Conservation (phyloP, 30 jellyfish, hydroid and myxozoan species). For the Turritopsis rubra region DNA sequence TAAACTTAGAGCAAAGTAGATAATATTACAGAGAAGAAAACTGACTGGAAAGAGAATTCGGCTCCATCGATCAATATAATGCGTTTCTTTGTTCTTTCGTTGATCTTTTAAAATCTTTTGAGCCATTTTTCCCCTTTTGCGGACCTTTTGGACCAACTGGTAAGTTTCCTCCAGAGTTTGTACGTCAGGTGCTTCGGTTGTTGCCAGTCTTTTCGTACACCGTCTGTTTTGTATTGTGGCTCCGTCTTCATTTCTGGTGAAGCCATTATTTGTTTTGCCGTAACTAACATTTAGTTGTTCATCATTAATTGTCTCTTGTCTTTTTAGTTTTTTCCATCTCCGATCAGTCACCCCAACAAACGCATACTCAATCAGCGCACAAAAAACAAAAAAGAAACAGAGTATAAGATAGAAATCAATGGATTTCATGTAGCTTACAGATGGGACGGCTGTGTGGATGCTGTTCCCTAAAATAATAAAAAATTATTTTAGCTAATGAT, state of each 20-base stretch:
- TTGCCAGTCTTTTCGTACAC: not conserved
- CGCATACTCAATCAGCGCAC: slow-evolving; percentile 81
- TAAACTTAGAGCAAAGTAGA: slow-evolving; percentile 3
- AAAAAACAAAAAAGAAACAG: slow-evolving; percentile 72
- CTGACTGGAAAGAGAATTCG: not conserved
- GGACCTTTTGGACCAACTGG: not conserved
- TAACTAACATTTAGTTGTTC: not conserved
- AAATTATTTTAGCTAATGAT: too few relatives aligned
- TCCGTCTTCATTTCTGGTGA: not conserved
- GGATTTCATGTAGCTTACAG: slow-evolving; percentile 64
- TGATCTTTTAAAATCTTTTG: slow-evolving; percentile 1
- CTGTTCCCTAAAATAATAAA: slow-evolving; percentile 48
- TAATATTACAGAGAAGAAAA: not conserved
- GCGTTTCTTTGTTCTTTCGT: not conserved
- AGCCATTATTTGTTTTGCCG: not conserved
- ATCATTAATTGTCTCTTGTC: not conserved
- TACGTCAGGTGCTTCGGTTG: not conserved
- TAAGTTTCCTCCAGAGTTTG: not conserved
- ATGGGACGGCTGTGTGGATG: slow-evolving; percentile 69
- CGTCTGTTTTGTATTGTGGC: not conserved
- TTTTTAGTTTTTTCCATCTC: slow-evolving; percentile 10
- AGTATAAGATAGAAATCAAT: slow-evolving; percentile 66
- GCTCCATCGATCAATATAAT: not conserved
- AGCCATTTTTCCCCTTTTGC: not conserved
- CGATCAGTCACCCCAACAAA: slow-evolving; percentile 79